Conservation (phyloP, 2,797 vertebrate genomes). For the Protosalanx chinensis region DNA sequence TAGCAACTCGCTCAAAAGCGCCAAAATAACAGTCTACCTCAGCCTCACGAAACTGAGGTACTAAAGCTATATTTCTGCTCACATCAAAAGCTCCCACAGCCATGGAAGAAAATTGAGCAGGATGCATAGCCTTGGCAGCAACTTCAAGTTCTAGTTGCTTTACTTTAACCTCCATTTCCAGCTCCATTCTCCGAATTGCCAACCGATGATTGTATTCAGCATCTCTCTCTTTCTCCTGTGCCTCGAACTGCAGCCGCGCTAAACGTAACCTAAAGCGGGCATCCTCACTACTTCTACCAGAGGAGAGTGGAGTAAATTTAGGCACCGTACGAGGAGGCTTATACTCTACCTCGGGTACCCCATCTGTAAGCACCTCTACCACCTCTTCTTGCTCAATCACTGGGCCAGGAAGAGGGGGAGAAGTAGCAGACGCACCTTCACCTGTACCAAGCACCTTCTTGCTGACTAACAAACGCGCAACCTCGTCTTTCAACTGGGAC, state of each 20-base stretch:
- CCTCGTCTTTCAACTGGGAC: not conserved
- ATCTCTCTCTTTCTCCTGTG: not conserved
- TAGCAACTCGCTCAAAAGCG: too few species aligned
- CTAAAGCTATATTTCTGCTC: not conserved
- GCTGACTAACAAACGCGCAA: not conserved
- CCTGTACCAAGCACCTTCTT: not conserved
- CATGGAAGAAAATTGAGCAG: not conserved
- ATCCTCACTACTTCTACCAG: too few species aligned
- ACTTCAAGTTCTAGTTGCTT: not conserved
- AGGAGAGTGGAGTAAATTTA: not conserved
- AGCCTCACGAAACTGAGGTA: not conserved
- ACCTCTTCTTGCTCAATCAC: not conserved
- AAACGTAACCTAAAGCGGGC: not conserved
- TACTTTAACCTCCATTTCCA: not conserved
- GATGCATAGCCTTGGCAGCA: not conserved
- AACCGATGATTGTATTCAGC: not conserved
- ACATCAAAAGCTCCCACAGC: not conserved
- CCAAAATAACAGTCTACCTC: not conserved
- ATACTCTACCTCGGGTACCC: not conserved
- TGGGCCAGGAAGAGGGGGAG: too few species aligned
- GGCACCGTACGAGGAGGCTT: not conserved
- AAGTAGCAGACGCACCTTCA: too few species aligned
- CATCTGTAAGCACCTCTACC: not conserved
- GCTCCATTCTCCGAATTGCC: not conserved
- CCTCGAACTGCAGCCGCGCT: not conserved